Evolutionary conservation across 2,888 invertebrate genomes (phyloP).

Genomic region (Amphipoea lucens): DNA sequence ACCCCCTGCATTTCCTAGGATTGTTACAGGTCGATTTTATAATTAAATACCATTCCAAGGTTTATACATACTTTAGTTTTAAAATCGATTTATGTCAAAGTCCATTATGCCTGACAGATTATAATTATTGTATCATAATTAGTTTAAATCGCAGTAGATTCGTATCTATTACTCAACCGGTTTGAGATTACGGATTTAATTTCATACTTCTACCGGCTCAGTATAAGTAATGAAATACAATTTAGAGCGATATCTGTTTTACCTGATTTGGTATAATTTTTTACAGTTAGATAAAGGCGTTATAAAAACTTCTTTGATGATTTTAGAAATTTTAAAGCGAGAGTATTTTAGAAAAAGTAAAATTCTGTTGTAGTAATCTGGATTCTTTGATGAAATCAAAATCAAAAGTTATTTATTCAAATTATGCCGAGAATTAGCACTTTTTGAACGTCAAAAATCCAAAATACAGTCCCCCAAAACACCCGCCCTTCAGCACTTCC

Average conservation of each 20-base stretch:
- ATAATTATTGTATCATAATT: conserved; percentile 26
- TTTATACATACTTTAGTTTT: neutral
- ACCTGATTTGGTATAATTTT: neutral
- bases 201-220: neutral
- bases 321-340: neutral
- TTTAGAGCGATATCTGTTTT: neutral
- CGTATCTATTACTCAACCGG: conserved; percentile 1
- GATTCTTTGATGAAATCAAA: no score
- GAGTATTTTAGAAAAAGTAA: no score
- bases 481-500: no score
- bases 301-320: neutral
- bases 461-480: no score
- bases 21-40: no score
- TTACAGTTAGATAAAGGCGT: no score
- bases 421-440: no score
- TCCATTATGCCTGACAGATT: conserved; percentile 16
- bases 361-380: neutral
- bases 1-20: no score
- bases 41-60: neutral
- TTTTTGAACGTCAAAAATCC: no score
- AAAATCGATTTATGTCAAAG: conserved; percentile 14
- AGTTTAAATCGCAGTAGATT: conserved; percentile 20
- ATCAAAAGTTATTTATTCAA: no score
- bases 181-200: conserved; percentile 12
- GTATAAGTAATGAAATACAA: neutral